Evolutionary conservation across 2,888 invertebrate species (phyloP).

Genomic region (Drosophila mettleri): DNA sequence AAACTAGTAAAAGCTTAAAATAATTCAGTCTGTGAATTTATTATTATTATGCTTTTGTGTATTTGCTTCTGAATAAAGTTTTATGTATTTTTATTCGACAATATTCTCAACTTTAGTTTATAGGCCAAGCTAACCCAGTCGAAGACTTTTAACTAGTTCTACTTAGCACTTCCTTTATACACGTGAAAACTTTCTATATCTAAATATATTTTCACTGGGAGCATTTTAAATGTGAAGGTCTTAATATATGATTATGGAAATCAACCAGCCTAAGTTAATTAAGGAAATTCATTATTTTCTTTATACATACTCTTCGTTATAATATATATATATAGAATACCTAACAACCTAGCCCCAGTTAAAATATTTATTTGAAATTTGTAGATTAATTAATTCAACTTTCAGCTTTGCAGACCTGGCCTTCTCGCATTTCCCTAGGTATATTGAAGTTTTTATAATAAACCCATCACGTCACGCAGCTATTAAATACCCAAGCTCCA

Average conservation of each 20-base stretch:
- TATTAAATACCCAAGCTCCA: conserved; percentile 1
- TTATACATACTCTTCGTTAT: too few relatives aligned
- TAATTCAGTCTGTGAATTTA: background rate
- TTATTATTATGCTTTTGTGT: background rate
- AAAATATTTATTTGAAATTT: too few relatives aligned
- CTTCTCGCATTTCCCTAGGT: background rate
- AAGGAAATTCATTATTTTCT: too few relatives aligned
- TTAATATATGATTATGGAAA: too few relatives aligned
- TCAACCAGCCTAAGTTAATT: too few relatives aligned
- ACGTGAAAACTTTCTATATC: background rate
- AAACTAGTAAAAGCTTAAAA: too few relatives aligned
- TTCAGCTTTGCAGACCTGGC: background rate
- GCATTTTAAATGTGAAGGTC: too few relatives aligned
- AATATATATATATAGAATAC: too few relatives aligned
- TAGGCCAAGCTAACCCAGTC: background rate
- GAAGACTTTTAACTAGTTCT: too few relatives aligned
- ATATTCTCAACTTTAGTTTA: background rate
- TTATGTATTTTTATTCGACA: background rate
- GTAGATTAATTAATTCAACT: background rate
- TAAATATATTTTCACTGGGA: background rate
- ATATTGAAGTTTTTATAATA: conserved; percentile 4
- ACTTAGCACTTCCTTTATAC: background rate
- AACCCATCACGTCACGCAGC: conserved; percentile 16
- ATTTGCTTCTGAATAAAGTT: background rate
- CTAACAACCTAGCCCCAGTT: background rate